Base-by-base conservation (phyloP, 2,888 invertebrate genomes). In the Lumbricus terrestris region DNA sequence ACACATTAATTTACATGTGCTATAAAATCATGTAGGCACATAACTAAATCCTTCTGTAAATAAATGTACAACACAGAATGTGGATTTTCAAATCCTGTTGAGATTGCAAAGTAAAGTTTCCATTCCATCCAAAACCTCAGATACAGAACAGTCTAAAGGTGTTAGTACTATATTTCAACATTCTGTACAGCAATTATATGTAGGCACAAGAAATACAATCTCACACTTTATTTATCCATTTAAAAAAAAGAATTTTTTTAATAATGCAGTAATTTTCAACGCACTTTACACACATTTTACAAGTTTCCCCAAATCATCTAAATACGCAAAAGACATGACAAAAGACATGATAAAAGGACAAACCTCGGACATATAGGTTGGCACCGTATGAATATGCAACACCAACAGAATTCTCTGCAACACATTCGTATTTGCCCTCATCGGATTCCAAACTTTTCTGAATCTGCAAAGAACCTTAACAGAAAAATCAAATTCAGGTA, bases 361-460 rank as follows among this genome's bases (percentile, higher is more conserved):
- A 96, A 98, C 98, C 97, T 97, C 98, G 98, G 91, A 99, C 98
- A 95, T 98, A 98, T 89, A 99, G 96, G 93, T 97, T 96, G 38
- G 97, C 97, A 23, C 95, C 93, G 94, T 97, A 97, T 0, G 98
- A 98, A 95, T 98, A 98, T 94, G 98, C 98, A 0, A 98, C 98
- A 90, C 98, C 99, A 91, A 97, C 97, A 8, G 97, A 96, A 95
- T 98, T 99, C 94, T 98, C 98, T 0, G 98, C 98, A 88, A 98
- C 97, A 95, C 99, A 99, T 95, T 98, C 98, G 95, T 98, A 99
- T 95, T 98, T 98, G 90, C 98, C 98, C 94, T 98, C 97, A 95
- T 99, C 98, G 93, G 97, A 97, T 94, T 97, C 97, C 93, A 97
- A 97, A 93, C 98, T 97, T 95, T 97, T 97, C 93, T 97, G 97